Evolutionary conservation across 2,797 vertebrate species (phyloP).

Genomic region (Heterohyrax brucei): DNA sequence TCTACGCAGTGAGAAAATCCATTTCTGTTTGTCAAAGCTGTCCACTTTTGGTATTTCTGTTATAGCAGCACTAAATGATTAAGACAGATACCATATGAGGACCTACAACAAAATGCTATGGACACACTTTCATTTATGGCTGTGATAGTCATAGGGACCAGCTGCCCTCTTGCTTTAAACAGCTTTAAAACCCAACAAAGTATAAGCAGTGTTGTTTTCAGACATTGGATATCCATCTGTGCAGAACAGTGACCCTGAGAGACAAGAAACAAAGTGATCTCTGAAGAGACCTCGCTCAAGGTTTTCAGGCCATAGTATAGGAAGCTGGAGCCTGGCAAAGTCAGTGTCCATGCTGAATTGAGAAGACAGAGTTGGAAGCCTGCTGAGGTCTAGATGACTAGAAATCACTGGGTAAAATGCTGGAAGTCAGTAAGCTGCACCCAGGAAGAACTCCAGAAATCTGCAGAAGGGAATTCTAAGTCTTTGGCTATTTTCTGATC

Average conservation of each 20-base stretch:
- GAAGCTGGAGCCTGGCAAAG: not conserved
- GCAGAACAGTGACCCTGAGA: not conserved
- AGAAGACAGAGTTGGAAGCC: not conserved
- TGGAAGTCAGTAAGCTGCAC: not conserved
- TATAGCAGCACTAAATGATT: no score
- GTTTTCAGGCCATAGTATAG: not conserved
- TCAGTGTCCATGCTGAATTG: not conserved
- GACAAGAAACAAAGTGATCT: not conserved
- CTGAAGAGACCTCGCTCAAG: not conserved
- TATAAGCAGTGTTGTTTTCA: not conserved
- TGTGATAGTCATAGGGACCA: not conserved
- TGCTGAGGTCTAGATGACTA: not conserved
- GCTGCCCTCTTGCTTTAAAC: not conserved
- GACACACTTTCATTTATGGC: not conserved
- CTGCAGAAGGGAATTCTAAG: not conserved
- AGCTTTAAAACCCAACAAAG: not conserved
- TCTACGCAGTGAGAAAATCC: no score
- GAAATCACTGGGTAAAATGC: not conserved
- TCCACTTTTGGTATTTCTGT: no score
- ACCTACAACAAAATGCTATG: not conserved
- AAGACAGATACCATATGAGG: not conserved
- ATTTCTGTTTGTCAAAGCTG: no score
- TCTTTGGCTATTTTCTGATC: not conserved
- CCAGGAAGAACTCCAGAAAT: not conserved
- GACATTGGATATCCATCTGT: not conserved